Base-by-base conservation (phyloP, 1,140 invertebrate species). In the Drosophila repleta region DNA sequence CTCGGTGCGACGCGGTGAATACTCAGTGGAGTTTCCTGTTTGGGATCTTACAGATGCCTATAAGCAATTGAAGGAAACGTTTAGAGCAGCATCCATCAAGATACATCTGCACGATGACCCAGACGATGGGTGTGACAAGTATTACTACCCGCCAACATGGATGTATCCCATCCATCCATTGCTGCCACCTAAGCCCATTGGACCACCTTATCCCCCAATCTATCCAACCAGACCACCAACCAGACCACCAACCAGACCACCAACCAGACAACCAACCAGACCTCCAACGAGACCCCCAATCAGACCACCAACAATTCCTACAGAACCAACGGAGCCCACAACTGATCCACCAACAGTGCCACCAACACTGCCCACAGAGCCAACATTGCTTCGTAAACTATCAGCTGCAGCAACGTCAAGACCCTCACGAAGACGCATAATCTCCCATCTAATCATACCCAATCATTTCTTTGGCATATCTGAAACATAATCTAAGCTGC, bases 1-100 rank as follows among this genome's bases (percentile, higher is more conserved):
- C 4, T 17, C 45, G 5, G 0, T 62, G 0, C 37, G n/a, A 4
- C n/a, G n/a, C 1, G 46, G 35, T 4, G 46, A 62, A 17, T 62
- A 41, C 6, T 39, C 3, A 13, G 1, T 41, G 32, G 2, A 41
- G 46, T 1, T 41, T 1, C 58, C 46, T 5, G 20, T 51, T 2
- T 41, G 1, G 46, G 45, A 62, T 18, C 10, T 62, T 6, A 13
- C 20, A 7, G 46, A 51, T 37, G 21, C 58, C 3, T 62, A 26
- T n/a, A 8, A 3, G 8, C 7, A 15, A 4, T 1, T 41, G 6
- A 13, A 15, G 26, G 18, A 41, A 1, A 24, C 10, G 24, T 17
- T 62, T 17, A 20, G n/a, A 29, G 46, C 21, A 15, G 18, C n/a
- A 0, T 39, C 29, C 0, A 51, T 49, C 1, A 17, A 15, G 11